phyloP scores from a whole-genome alignment of 2,888 invertebrate species.

The Diaphora mendica region DNA sequence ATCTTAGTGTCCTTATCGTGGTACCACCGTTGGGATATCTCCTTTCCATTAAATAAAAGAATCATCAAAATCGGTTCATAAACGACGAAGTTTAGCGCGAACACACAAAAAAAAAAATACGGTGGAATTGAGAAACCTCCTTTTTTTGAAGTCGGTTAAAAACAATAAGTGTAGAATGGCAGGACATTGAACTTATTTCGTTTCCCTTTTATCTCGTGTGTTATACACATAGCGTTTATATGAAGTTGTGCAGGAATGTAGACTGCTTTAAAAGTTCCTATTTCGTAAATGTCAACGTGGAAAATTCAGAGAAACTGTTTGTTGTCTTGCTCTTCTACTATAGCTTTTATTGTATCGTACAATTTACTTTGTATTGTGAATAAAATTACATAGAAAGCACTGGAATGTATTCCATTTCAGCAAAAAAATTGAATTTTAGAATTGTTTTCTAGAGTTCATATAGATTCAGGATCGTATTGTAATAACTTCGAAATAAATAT shows the following conservation, averaged over 20 bases:
- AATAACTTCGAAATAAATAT: slow-evolving; percentile 23
- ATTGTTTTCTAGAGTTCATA: background rate
- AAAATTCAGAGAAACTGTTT: slow-evolving; percentile 7
- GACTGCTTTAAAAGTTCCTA: slow-evolving; percentile 16
- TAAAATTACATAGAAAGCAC: background rate
- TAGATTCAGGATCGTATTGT: slow-evolving; percentile 13
- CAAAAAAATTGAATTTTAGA: background rate
- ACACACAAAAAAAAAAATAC: too few species aligned
- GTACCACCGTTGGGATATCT: too few species aligned
- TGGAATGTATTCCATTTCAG: background rate
- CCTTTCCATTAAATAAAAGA: too few species aligned
- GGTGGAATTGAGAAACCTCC: too few species aligned
- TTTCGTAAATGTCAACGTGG: slow-evolving; percentile 13
- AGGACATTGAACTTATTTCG: slow-evolving; percentile 22
- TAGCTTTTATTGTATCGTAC: background rate
- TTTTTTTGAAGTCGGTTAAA: too few species aligned
- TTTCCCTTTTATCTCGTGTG: slow-evolving; percentile 16
- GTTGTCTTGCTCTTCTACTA: background rate
- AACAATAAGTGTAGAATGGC: slow-evolving; percentile 25
- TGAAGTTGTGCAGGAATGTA: slow-evolving; percentile 17
- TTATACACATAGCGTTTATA: slow-evolving; percentile 12
- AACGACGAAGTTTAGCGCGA: too few species aligned
- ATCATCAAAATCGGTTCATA: too few species aligned
- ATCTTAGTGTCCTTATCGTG: too few species aligned
- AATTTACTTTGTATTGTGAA: background rate